Base-by-base conservation (phyloP, 2,113 vertebrate genomes). In the Megaceryle maxima region DNA sequence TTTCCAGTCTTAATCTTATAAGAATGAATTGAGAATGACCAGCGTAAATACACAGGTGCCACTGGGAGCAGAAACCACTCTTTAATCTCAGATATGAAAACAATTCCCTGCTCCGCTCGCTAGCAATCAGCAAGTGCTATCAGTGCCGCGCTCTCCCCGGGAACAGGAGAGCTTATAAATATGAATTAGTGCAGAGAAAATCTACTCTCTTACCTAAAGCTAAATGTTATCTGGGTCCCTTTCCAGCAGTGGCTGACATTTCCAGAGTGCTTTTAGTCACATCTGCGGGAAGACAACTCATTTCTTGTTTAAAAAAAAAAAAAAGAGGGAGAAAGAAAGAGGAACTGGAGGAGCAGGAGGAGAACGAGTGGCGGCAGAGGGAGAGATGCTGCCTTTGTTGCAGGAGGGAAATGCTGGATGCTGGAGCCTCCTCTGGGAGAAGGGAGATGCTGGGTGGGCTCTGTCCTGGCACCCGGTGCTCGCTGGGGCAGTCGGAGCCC, bases 151-250 rank as follows among this genome's bases (percentile, higher is more conserved):
- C 93, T 90, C 97, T 97, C 95, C 92, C 95, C 79, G 92, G 96
- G 95, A 97, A 95, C 87, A 88, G 85, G 78, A 95, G 89, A 96
- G 96, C 96, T 97, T 96, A 98, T 97, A 97, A 97, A 98, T 98
- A 98, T 97, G 97, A 98, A 98, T 98, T 97, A 97, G 96, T 24
- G 90, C 89, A 26, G 95, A 96, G 96, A 97, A 97, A 97, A 97
- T 96, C 95, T 95, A 95, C 96, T 97, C 97, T 98, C 96, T 97
- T 96, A 97, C 97, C 97, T 97, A 96, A 93, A 97, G 97, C 97
- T 96, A 97, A 97, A 97, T 97, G 97, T 97, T 98, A 98, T 97
- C 95, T 87, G 94, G 95, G 93, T 96, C 95, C 96, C 95, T 97
- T 96, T 97, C 97, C 95, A 92, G 94, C 91, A 87, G 91, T 70